These are phyloP conservation scores for Nothobranchius kuhntae DNA, from an alignment of 2,113 vertebrate species.

Conservation along the genomic window DNA sequence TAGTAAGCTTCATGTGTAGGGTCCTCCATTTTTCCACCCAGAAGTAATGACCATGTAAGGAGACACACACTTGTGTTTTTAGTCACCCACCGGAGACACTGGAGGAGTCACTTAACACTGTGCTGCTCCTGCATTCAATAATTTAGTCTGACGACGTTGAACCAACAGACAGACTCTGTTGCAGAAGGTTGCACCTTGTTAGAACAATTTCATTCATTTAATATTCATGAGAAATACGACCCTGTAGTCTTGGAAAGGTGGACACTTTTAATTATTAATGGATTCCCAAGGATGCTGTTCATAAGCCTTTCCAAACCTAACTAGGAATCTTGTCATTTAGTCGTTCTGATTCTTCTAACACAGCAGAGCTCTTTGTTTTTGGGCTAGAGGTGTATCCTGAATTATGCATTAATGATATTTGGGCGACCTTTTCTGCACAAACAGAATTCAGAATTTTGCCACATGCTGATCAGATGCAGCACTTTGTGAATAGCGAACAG, in stretches of 20 bases:
- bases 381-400: constrained; percentile 19
- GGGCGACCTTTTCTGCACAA: constrained; percentile 55
- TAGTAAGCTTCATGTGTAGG: too few species aligned
- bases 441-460: constrained; percentile 50
- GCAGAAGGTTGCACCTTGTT: constrained; percentile 58
- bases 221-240: constrained; percentile 74
- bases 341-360: constrained; percentile 12
- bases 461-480: constrained; percentile 41
- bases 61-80: not conserved
- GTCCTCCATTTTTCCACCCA: not conserved
- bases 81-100: constrained; percentile 6
- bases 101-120: constrained; percentile 50
- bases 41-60: not conserved
- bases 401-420: constrained; percentile 62
- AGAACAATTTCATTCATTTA: constrained; percentile 64
- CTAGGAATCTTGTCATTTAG: constrained; percentile 12
- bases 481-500: constrained; percentile 17
- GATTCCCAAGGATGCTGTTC: constrained; percentile 49
- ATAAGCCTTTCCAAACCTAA: constrained; percentile 24
- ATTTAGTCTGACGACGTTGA: constrained; percentile 60
- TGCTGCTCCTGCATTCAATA: constrained; percentile 57
- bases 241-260: constrained; percentile 53
- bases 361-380: constrained; percentile 23
- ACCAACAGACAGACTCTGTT: constrained; percentile 50
- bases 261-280: constrained; percentile 66